Evolutionary conservation across 2,113 vertebrate genomes (phyloP).

Genomic region (Tamias sibiricus): DNA sequence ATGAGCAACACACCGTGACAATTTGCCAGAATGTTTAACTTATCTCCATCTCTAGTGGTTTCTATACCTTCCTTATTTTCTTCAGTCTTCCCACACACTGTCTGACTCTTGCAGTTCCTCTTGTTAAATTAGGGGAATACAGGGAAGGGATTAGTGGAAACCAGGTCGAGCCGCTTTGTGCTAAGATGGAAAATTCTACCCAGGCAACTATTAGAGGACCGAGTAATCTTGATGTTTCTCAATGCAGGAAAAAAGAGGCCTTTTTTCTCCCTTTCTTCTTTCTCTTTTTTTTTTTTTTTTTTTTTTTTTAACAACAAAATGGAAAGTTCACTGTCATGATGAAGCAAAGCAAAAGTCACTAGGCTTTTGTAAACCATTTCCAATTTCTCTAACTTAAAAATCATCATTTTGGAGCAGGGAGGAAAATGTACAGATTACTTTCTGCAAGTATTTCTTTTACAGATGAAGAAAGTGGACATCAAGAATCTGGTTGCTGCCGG

Average conservation of each 20-base stretch:
- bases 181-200: constrained; percentile 80
- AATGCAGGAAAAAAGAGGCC: constrained; percentile 60
- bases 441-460: neutral
- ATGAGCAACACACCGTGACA: constrained; percentile 83
- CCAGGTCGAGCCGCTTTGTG: constrained; percentile 74
- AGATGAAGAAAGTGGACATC: neutral
- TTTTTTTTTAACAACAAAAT: constrained; percentile 47
- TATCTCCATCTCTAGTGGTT: constrained; percentile 85
- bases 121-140: constrained; percentile 77
- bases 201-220: constrained; percentile 77
- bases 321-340: constrained; percentile 26
- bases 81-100: constrained; percentile 78
- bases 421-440: neutral
- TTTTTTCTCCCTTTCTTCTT: neutral
- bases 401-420: neutral
- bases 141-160: constrained; percentile 74
- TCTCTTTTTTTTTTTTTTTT: constrained; percentile 26
- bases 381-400: constrained; percentile 21
- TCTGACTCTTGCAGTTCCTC: constrained; percentile 82
- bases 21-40: constrained; percentile 81
- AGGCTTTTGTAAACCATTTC: constrained; percentile 4
- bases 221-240: constrained; percentile 76
- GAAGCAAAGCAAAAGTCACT: constrained; percentile 58
- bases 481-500: neutral
- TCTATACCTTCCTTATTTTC: constrained; percentile 85